A percentile compares a stretch with the other conserved stretches of the same genome.
Evolutionary conservation across 2,113 vertebrate genomes (phyloP).

Genomic region (Opisthocomus hoazin): DNA sequence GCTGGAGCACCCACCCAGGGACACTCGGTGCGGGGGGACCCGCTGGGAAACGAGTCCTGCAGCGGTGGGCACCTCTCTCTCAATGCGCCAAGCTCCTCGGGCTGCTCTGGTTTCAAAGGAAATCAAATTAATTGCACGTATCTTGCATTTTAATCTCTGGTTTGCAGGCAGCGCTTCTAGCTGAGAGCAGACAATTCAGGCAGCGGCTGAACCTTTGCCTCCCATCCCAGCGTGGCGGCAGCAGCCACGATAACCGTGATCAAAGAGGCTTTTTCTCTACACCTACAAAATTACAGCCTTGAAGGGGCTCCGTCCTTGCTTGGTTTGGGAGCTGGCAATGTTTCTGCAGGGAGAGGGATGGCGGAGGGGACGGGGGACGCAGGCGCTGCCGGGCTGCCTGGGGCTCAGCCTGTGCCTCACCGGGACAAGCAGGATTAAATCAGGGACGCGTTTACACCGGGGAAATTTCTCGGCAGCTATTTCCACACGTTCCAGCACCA

Average conservation of each 20-base stretch:
- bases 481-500: background rate
- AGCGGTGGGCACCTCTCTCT: background rate
- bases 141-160: background rate
- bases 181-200: background rate
- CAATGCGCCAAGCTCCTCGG: background rate
- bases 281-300: background rate
- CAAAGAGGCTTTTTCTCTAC: background rate
- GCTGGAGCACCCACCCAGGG: background rate
- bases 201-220: background rate
- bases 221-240: background rate
- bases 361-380: background rate
- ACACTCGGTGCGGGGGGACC: accelerated
- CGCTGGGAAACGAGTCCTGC: background rate
- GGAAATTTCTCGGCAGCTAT: background rate
- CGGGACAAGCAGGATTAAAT: background rate
- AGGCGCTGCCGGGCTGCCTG: background rate
- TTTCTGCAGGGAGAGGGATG: background rate
- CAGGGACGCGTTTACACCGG: background rate
- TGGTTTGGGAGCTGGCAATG: background rate
- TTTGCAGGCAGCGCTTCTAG: background rate
- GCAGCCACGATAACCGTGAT: background rate
- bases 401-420: background rate
- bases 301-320: background rate
- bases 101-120: background rate
- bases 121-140: background rate